A percentile compares a stretch with the other conserved stretches of the same genome.
Evolutionary conservation across 2,113 vertebrate species (phyloP).

Genomic region (Myrmecophaga tridactyla): DNA sequence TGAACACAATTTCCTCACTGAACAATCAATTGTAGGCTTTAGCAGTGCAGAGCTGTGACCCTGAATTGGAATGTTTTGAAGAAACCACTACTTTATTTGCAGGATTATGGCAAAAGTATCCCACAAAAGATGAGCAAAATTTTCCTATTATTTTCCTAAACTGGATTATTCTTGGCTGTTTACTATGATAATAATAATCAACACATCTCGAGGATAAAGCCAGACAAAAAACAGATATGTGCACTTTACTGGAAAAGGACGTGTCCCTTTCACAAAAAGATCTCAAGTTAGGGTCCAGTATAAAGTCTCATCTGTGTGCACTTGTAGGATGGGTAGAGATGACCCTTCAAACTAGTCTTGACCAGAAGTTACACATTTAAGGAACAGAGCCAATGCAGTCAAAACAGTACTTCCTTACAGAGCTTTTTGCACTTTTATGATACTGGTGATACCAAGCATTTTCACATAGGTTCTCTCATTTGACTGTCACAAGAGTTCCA

Average conservation of each 20-base stretch:
- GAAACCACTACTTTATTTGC: conserved; percentile 44
- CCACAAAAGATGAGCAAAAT: conserved; percentile 22
- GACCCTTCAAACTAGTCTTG: rapidly evolving
- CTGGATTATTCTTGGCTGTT: conserved; percentile 40
- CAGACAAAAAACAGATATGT: not conserved
- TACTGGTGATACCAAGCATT: not conserved
- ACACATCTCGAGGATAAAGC: conserved; percentile 3
- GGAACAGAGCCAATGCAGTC: not conserved
- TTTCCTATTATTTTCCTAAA: conserved; percentile 48
- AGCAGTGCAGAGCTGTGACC: conserved; percentile 22
- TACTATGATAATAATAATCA: conserved; percentile 37
- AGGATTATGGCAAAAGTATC: conserved; percentile 42
- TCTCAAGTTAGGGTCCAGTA: not conserved
- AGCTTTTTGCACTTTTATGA: not conserved
- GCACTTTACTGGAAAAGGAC: not conserved
- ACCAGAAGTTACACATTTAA: not conserved
- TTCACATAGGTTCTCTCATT: not conserved
- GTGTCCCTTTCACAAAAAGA: not conserved
- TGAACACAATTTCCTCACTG: conserved; percentile 54
- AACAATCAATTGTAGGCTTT: conserved; percentile 59
- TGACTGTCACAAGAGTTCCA: not conserved
- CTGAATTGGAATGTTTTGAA: conserved; percentile 2
- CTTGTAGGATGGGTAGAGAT: not conserved
- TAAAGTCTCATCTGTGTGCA: not conserved
- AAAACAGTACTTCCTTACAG: rapidly evolving